Evolutionary conservation across 2,113 vertebrate species (phyloP), one percentile per base, ranked within the genome.

Genomic region (Mus spicilegus): DNA sequence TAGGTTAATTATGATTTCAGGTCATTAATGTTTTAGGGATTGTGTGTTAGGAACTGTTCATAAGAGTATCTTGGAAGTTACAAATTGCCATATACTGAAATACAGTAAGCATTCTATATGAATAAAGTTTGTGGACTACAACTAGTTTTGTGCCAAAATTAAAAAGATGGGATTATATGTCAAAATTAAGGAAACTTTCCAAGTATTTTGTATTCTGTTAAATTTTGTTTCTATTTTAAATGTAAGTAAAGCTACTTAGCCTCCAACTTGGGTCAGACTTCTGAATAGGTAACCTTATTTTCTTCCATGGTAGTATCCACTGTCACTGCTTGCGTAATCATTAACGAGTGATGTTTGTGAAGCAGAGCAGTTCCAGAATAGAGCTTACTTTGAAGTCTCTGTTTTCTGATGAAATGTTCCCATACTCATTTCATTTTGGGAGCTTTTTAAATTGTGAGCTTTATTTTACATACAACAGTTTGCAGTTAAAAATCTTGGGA

Each of bases 111-210:
- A 94, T 89, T 97, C 90, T 96, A 96, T 92, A 75, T 96, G 49
- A 96, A 92, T 95, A 91, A 93, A 97, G 49, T 28, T 94, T 87
- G 92, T 96, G 46, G 90, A 97, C 78, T 88, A 78, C 96, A 95
- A 90, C 73, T 89, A 93, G 84, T 93, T 97, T 95, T 93, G 77
- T 26, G 97, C 93, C 90, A 96, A 95, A 96, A 95, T 95, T 95
- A 92, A 2, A 93, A 80, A 96, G 97, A 26, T 69, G 78, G 24
- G 0, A 3, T 95, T 89, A 39, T 95, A 85, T 95, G 94, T 98
- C 96, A 97, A 93, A 94, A 97, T 96, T 97, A 90, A 96, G 86
- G 88, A 97, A 76, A 94, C 98, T 75, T n/a, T 56, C 93, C 65
- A 13, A 94, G 93, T 5, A 63, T 97, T 97, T 98, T 96, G 89